Conservation (phyloP, 1,140 invertebrate species). For the Brachystomella parvula region DNA sequence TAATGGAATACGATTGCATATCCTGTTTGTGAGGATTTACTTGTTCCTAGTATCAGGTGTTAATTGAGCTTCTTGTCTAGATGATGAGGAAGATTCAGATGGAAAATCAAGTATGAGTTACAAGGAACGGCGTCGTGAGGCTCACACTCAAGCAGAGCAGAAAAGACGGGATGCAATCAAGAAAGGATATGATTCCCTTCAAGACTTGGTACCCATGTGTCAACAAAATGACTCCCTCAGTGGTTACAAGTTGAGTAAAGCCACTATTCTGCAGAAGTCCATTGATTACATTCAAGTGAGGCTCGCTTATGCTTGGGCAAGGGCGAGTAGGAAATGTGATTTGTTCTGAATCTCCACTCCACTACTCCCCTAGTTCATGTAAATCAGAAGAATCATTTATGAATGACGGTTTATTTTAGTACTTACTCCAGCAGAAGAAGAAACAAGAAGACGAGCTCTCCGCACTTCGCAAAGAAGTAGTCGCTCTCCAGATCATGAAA, state of each 20-base stretch:
- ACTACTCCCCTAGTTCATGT: too few relatives aligned
- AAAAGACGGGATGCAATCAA: constrained; percentile 94
- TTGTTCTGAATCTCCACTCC: too few relatives aligned
- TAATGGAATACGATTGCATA: not conserved
- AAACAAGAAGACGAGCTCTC: constrained; percentile 88
- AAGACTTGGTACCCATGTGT: constrained; percentile 86
- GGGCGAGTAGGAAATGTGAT: too few relatives aligned
- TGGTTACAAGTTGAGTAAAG: constrained; percentile 91
- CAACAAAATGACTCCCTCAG: constrained; percentile 72
- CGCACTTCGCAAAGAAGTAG: constrained; percentile 86
- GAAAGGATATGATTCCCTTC: constrained; percentile 84
- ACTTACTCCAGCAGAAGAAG: constrained; percentile 79
- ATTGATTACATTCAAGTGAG: constrained; percentile 69
- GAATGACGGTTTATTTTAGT: constrained; percentile 48
- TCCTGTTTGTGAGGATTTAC: not conserved
- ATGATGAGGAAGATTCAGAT: constrained; percentile 86
- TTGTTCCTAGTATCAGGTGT: not conserved
- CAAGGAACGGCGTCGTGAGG: constrained; percentile 85
- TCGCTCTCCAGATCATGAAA: constrained; percentile 84
- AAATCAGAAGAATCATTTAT: too few relatives aligned
- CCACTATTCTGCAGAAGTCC: constrained; percentile 84
- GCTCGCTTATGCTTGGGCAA: not conserved
- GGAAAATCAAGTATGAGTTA: constrained; percentile 75
- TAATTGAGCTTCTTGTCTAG: constrained; percentile 23
- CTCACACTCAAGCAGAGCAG: constrained; percentile 94